A percentile compares a stretch with the other conserved stretches of the same genome.
These are phyloP conservation scores for Nycticorax nycticorax DNA, from an alignment of 2,113 vertebrate species.

Conservation along the genomic window DNA sequence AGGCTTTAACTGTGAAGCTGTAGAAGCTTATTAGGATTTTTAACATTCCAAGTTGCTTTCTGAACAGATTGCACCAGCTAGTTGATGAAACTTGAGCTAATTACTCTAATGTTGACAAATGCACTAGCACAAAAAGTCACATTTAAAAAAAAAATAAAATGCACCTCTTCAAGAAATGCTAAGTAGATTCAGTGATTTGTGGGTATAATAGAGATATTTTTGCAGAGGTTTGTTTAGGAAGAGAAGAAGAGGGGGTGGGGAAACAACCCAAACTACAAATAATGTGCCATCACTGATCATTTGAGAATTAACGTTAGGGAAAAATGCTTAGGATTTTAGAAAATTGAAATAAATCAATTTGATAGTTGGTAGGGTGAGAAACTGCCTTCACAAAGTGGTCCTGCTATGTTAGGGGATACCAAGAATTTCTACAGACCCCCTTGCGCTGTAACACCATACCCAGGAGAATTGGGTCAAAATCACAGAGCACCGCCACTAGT, in stretches of 20 bases:
- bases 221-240: conserved; percentile 19
- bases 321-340: conserved; percentile 16
- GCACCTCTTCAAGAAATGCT: conserved; percentile 68
- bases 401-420: not conserved
- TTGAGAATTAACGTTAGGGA: conserved; percentile 23
- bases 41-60: conserved; percentile 73
- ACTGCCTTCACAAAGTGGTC: not conserved
- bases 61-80: conserved; percentile 79
- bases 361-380: not conserved
- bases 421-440: not conserved
- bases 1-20: conserved; percentile 32
- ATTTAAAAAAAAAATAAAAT: conserved; percentile 60
- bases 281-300: not conserved
- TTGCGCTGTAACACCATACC: fast-evolving
- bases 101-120: conserved; percentile 82
- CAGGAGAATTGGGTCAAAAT: fast-evolving
- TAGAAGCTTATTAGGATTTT: conserved; percentile 64
- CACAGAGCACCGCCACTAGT: fast-evolving
- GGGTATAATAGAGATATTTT: conserved; percentile 48
- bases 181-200: conserved; percentile 68
- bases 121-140: conserved; percentile 66
- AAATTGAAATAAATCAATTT: not conserved
- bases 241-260: not conserved
- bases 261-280: not conserved
- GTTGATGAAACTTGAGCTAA: conserved; percentile 81